Evolutionary conservation across 2,113 vertebrate genomes (phyloP).

Genomic region (Agapornis roseicollis): DNA sequence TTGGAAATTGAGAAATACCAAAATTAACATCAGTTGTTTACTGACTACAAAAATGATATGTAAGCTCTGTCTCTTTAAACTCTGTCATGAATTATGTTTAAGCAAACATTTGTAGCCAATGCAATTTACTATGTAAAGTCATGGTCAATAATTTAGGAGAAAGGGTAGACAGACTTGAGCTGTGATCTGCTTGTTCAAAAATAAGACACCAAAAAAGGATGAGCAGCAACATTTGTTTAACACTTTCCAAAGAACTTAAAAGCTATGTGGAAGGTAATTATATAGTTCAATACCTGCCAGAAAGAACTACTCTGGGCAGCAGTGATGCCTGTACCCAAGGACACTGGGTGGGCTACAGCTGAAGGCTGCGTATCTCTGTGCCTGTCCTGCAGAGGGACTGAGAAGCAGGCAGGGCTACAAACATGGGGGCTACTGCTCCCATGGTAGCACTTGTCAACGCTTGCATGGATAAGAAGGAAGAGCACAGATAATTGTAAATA

Average conservation of each 20-base stretch:
- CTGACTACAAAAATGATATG: constrained; percentile 35
- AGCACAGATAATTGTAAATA: not conserved
- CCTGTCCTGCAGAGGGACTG: not conserved
- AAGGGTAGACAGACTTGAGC: constrained; percentile 33
- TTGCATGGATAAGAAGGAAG: not conserved
- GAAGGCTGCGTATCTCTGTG: not conserved
- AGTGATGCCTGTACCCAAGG: not conserved
- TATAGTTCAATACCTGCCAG: not conserved
- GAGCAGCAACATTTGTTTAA: not conserved
- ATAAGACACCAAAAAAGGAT: not conserved
- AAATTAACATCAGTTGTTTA: constrained; percentile 60
- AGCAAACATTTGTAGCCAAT: constrained; percentile 50
- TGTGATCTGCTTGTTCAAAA: constrained; percentile 43
- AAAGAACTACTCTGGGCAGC: not conserved
- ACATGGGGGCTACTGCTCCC: fast-evolving
- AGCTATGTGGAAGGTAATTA: not conserved
- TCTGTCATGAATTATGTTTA: constrained; percentile 50
- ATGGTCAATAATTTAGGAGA: constrained; percentile 58
- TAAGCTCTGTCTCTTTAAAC: constrained; percentile 55
- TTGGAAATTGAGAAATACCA: constrained; percentile 3
- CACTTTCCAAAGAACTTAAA: not conserved
- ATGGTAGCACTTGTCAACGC: fast-evolving
- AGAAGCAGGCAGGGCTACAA: not conserved
- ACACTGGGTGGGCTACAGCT: not conserved
- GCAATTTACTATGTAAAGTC: constrained; percentile 59